Base-by-base conservation (phyloP, 1,140 invertebrate species). In the Microplitis mediator region DNA sequence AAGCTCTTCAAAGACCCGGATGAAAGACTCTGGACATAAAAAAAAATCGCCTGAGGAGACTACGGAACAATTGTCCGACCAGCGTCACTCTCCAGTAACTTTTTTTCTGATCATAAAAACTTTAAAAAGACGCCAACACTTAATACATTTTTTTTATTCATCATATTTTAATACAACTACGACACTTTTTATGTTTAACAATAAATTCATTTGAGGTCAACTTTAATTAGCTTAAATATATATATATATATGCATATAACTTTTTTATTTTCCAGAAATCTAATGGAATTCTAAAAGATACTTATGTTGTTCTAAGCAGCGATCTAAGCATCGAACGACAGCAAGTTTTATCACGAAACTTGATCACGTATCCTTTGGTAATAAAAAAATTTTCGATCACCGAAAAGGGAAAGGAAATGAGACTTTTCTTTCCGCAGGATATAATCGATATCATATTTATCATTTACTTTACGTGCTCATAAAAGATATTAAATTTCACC, bases 361-460 rank as follows among this genome's bases (percentile, higher is more conserved):
- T 87, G 0, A 85, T 80, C 75, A 84, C 80, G 84, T 87, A 86
- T 86, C 84, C 84, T 86, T 85, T 84, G 67, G n/a, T 32, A 31
- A 52, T 23, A 52, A 51, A 9, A 52, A 51, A 56, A 4, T 34
- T 9, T 32, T 52, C 32, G 16, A 36, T 65, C n/a, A 65, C 39
- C 11, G 6, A 45, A 45, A 39, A 45, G 23, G 23, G 23, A 45
- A 6, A 45, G 8, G 6, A 45, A 6, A 45, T 11, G 3, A 3
- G 8, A 45, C 6, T 45, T 45, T 11, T 45, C 39, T 45, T 8
- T 39, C 23, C 23, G 23, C 23, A 23, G 23, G 23, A 23, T 23
- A 23, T 23, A 23, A 23, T 23, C 23, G 23, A 23, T 23, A 23
- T 23, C 23, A 23, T 23, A 23, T 23, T 23, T 1, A 23, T 23